Conservation (phyloP, 2,888 invertebrate genomes). For the Mythimna ferrago region DNA sequence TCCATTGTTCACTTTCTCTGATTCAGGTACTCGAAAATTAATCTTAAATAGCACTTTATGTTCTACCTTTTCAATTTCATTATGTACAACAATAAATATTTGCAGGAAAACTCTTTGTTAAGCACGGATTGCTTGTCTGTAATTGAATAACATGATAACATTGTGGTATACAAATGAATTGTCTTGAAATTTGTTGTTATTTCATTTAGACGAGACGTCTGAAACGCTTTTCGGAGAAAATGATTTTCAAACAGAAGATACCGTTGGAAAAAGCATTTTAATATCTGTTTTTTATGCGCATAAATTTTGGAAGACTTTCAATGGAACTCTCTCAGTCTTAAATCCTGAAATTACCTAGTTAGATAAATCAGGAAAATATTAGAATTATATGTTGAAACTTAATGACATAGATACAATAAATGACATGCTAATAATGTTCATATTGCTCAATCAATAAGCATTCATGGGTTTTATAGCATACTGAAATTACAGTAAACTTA, state of each 20-base stretch:
- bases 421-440: not conserved
- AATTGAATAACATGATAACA: conserved; percentile 33
- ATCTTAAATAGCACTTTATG: conserved; percentile 13
- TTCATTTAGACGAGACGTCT: conserved; percentile 6
- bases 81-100: conserved; percentile 6
- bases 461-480: not conserved
- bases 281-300: conserved; percentile 33
- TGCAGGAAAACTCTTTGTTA: conserved; percentile 5
- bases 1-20: conserved; percentile 35
- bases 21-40: conserved; percentile 14
- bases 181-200: conserved; percentile 16
- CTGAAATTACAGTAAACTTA: conserved; percentile 12
- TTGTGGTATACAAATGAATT: conserved; percentile 18
- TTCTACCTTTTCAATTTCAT: conserved; percentile 20
- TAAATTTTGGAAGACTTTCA: conserved; percentile 19
- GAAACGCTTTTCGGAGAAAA: conserved; percentile 1
- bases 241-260: conserved; percentile 1
- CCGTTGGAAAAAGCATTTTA: conserved; percentile 19
- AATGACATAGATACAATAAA: not conserved
- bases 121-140: conserved; percentile 16
- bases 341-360: not conserved
- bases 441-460: conserved; percentile 8
- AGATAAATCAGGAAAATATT: not conserved
- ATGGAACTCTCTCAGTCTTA: not conserved
- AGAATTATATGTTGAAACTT: not conserved